Base-by-base conservation (phyloP, 92 coral and sea anemone species). In the Palythoa heliodiscus region DNA sequence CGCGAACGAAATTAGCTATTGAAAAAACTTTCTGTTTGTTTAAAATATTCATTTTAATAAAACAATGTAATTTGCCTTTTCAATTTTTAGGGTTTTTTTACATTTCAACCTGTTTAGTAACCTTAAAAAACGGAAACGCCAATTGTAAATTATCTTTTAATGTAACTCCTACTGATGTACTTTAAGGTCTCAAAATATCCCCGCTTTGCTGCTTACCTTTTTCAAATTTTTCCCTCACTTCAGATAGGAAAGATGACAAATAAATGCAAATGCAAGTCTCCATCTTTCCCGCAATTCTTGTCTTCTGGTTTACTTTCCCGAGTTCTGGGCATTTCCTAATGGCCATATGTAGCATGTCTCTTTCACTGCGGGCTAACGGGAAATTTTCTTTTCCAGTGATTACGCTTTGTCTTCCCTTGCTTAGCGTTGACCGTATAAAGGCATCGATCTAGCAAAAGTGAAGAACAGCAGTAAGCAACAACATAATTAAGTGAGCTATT, bases 211-310 rank as follows among this genome's bases (percentile, higher is more conserved):
- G 67, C 67, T 60, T 60, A 60, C 67, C 67, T 60, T 60, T 48
- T 75, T 75, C 81, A 48, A 37, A 0, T 37, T 75, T 75, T 75
- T 75, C 11, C 81, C 53, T 48, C 8, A 48, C 60, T 75, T 75
- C 64, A 75, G 52, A 75, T 48, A 48, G 81, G 81, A 84, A 84
- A 84, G 87, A 84, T 23, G 72, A 84, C 24, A 73, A 52, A 84
- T 72, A 84, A 4, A 84, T 58, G 38, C 82, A 84, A 39, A 84
- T 22, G 87, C 87, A 84, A 73, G 48, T 84, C 87, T 84, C 82
- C 87, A 84, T 84, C 81, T 55, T 84, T 58, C 87, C 87, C 82
- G 52, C 87, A 73, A 84, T 84, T 39, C 82, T 29, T 39, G 73
- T 29, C 71, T 84, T 84, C 81, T 84, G 78, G 58, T 64, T 84